Percentiles rank a stretch among this genome's conserved stretches.
phyloP scores from a whole-genome alignment of 2,888 invertebrate species.

The Girardia tigrina region DNA sequence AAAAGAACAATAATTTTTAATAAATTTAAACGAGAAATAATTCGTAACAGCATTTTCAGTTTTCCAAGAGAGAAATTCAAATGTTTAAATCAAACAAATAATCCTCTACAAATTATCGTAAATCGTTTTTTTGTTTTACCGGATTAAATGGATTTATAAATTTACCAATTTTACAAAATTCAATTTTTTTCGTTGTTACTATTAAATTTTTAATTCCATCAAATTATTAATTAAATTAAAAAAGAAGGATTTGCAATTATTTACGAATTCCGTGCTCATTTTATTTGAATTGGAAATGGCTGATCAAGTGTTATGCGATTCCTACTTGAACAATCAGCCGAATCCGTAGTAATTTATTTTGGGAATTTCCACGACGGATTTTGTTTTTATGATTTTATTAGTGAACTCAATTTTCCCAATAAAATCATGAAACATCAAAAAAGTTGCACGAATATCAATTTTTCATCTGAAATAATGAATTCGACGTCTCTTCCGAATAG shows the following conservation, averaged over 20 bases:
- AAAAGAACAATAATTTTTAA: too few species aligned
- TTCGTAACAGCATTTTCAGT: too few species aligned
- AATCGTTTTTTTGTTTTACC: slow-evolving; percentile 12
- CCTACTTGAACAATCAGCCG: not conserved
- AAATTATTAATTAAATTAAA: too few species aligned
- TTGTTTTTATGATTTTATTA: too few species aligned
- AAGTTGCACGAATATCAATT: slow-evolving; percentile 14
- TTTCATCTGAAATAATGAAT: not conserved
- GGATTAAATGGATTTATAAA: slow-evolving; percentile 5
- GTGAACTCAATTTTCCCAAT: not conserved
- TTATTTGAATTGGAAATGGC: not conserved
- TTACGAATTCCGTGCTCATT: not conserved
- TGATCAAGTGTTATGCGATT: not conserved
- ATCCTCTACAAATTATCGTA: too few species aligned
- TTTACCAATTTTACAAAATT: not conserved
- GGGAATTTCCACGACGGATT: too few species aligned
- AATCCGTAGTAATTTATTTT: not conserved
- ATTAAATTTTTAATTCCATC: not conserved
- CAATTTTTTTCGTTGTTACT: slow-evolving; percentile 9
- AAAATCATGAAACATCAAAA: slow-evolving; percentile 10
- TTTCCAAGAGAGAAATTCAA: too few species aligned
- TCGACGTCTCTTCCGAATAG: slow-evolving; percentile 10
- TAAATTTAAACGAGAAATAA: too few species aligned
- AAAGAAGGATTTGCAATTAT: not conserved
- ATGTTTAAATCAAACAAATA: too few species aligned